A percentile compares a stretch with the other conserved stretches of the same genome.
These are phyloP conservation scores for Enoplosus armatus DNA, from an alignment of 2,797 vertebrate genomes.

Conservation along the genomic window DNA sequence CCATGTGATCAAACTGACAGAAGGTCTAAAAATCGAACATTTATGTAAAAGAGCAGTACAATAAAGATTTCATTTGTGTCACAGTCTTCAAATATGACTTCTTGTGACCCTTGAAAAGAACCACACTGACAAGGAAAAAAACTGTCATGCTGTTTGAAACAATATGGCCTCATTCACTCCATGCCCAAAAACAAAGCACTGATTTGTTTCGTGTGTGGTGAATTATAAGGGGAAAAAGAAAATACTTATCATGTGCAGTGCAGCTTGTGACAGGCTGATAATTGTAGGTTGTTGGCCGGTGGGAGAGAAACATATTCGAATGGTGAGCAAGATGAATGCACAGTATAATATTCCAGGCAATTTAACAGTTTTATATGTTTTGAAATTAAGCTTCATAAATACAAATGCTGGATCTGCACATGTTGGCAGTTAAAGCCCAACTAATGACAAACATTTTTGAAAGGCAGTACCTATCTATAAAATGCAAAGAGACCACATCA, in stretches of 20 bases:
- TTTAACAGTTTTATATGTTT: background rate
- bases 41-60: slow-evolving; percentile 23
- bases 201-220: slow-evolving; percentile 52
- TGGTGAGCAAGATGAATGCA: slow-evolving; percentile 18
- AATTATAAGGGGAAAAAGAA: slow-evolving; percentile 34
- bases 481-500: background rate
- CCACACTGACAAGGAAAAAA: slow-evolving; percentile 42
- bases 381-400: background rate
- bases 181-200: slow-evolving; percentile 47
- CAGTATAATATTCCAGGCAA: background rate
- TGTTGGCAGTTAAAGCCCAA: background rate
- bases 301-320: slow-evolving; percentile 39
- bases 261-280: slow-evolving; percentile 59
- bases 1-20: slow-evolving; percentile 49
- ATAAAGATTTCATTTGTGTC: slow-evolving; percentile 49
- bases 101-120: slow-evolving; percentile 40
- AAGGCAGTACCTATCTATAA: background rate
- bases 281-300: slow-evolving; percentile 59
- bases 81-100: slow-evolving; percentile 42
- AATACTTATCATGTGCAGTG: slow-evolving; percentile 37
- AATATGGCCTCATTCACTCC: slow-evolving; percentile 30
- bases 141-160: slow-evolving; percentile 46
- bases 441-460: background rate
- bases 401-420: background rate
- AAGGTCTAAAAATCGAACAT: slow-evolving; percentile 21